phyloP scores from a whole-genome alignment of 2,888 invertebrate genomes.

The Apamea sordens region DNA sequence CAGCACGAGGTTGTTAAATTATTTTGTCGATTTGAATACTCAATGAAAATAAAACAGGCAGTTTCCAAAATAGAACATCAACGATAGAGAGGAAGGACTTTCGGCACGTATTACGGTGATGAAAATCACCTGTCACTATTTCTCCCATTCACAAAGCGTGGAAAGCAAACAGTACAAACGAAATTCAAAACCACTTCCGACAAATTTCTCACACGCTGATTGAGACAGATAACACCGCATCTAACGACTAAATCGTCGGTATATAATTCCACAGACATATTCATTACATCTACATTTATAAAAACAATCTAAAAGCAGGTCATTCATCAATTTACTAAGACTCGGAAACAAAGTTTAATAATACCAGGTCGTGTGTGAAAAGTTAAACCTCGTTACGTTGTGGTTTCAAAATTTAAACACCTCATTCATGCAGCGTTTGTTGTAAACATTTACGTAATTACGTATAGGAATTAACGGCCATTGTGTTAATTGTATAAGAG shows the following conservation, averaged over 20 bases:
- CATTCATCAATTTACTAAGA: conserved; percentile 64
- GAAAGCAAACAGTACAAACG: conserved; percentile 57
- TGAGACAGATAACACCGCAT: conserved; percentile 49
- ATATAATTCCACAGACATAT: conserved; percentile 43
- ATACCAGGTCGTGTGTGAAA: conserved; percentile 76
- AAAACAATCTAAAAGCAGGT: conserved; percentile 53
- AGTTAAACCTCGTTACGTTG: conserved; percentile 72
- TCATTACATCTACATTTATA: conserved; percentile 44
- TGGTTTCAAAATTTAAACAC: conserved; percentile 80
- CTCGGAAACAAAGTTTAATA: conserved; percentile 74
- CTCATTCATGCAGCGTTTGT: conserved; percentile 77
- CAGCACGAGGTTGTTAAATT: conserved; percentile 1
- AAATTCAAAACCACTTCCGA: conserved; percentile 60
- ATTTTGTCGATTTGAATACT: not conserved
- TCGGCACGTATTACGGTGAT: conserved; percentile 34
- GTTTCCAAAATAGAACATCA: conserved; percentile 23
- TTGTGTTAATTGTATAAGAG: conserved; percentile 82
- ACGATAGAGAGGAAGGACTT: conserved; percentile 20
- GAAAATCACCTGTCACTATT: conserved; percentile 33
- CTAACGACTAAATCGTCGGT: conserved; percentile 42
- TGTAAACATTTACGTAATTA: conserved; percentile 80
- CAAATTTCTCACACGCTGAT: conserved; percentile 60
- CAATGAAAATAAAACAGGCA: not conserved
- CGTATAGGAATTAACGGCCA: conserved; percentile 77
- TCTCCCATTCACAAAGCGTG: conserved; percentile 16